Evolutionary conservation across 1,140 invertebrate genomes (phyloP).

Genomic region (Drosophila mauritiana): DNA sequence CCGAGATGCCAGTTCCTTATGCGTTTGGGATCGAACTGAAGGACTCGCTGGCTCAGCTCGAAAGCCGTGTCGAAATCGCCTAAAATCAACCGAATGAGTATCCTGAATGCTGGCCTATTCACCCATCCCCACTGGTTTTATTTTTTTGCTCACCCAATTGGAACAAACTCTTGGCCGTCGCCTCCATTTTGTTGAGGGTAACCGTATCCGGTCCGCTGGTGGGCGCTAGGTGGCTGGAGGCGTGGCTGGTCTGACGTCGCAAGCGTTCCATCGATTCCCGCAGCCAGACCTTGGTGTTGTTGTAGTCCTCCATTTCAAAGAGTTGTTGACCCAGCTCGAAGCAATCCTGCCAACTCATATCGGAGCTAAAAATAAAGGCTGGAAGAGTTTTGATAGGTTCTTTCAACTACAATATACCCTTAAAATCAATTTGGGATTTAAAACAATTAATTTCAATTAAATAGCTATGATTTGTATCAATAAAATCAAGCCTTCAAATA

Average conservation of each 20-base stretch:
- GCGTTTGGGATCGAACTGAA: constrained; percentile 93
- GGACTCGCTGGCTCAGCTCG: constrained; percentile 94
- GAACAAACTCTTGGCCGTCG: constrained; percentile 74
- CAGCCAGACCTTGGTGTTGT: constrained; percentile 98
- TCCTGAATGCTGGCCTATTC: constrained; percentile 86
- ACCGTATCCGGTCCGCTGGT: constrained; percentile 88
- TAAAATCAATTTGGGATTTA: too few species aligned
- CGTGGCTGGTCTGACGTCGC: constrained; percentile 60
- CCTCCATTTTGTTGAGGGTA: constrained; percentile 84
- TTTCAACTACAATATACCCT: constrained; percentile 13
- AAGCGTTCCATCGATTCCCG: constrained; percentile 91
- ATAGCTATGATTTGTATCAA: too few species aligned
- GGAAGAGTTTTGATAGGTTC: constrained; percentile 24
- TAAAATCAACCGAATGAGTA: constrained; percentile 79
- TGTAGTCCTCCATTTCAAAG: constrained; percentile 96
- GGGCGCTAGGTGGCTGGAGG: constrained; percentile 77
- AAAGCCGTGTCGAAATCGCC: constrained; percentile 94
- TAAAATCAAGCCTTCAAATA: too few species aligned
- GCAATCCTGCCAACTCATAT: constrained; percentile 94
- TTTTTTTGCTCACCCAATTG: constrained; percentile 86
- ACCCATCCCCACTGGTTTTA: constrained; percentile 88
- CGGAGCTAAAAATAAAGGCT: constrained; percentile 83
- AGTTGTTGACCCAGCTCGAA: constrained; percentile 97
- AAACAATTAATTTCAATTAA: too few species aligned
- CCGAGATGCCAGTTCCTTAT: constrained; percentile 91